phyloP scores from a whole-genome alignment of 2,113 vertebrate species.

The Etheostoma spectabile region DNA sequence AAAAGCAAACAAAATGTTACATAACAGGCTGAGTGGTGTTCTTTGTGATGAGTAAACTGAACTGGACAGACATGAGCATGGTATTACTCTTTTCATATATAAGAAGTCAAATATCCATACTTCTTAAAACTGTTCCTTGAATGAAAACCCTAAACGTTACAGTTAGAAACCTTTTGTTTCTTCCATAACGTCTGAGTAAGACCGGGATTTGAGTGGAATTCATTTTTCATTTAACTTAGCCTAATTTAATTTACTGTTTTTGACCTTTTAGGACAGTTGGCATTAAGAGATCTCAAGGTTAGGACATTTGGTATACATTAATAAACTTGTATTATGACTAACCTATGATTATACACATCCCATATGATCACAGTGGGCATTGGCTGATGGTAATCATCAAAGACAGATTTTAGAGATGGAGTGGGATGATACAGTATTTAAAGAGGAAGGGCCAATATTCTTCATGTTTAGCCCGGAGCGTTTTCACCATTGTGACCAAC shows the following conservation, averaged over 20 bases:
- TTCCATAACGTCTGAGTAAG: too few species aligned
- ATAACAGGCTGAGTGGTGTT: too few species aligned
- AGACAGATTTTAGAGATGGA: constrained; percentile 26
- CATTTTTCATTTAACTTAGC: neutral
- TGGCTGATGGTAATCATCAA: constrained; percentile 16
- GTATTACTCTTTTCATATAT: too few species aligned
- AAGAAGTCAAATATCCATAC: too few species aligned
- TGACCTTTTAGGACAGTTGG: neutral
- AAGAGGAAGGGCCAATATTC: constrained; percentile 4
- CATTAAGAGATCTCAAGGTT: neutral
- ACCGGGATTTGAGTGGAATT: too few species aligned
- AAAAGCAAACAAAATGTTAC: too few species aligned
- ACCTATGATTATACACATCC: neutral
- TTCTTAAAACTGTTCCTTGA: too few species aligned
- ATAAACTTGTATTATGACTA: constrained; percentile 13
- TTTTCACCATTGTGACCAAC: constrained; percentile 55
- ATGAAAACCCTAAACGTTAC: too few species aligned
- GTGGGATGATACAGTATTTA: constrained; percentile 11
- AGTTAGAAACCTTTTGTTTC: too few species aligned
- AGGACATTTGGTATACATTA: constrained; percentile 18
- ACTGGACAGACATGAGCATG: too few species aligned
- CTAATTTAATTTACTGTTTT: constrained; percentile 2
- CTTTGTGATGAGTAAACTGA: too few species aligned
- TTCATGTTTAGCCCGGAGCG: constrained; percentile 32
- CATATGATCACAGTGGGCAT: neutral